Base-by-base conservation (phyloP, 2,113 vertebrate species). In the Anthoscopus minutus region DNA sequence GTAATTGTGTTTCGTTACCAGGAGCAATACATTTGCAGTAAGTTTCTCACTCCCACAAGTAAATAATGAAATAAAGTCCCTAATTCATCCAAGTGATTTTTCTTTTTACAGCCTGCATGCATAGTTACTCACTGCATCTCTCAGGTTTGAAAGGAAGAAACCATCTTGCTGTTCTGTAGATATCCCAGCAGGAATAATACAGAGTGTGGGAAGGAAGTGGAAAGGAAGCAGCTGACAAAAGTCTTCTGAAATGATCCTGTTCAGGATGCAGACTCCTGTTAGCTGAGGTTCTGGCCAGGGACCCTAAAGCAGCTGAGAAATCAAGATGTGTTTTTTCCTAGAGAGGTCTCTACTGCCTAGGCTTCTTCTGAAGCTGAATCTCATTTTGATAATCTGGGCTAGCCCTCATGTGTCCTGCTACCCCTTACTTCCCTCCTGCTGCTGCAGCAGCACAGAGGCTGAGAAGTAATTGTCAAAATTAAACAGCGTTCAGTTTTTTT, bases 21-120 rank as follows among this genome's bases (percentile, higher is more conserved):
- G 50, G 66, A 81, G 56, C 70, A 65, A 47, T 58, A 38, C 44
- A 65, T 51, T 30, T 37, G 53, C 53, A 31, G 17, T 18, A 91
- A 82, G 58, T 81, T 95, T 81, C 77, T 92, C 73, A 57, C 60
- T 91, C 71, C 64, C 35, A 58, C 71, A 65, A 96, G 92, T 86
- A 97, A 96, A 93, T 81, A 92, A 74, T 84, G 61, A 94, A 90
- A 72, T 88, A 35, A 88, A 86, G 72, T 48, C 72, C 57, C 21
- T 69, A 71, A 72, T 94, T 94, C 51, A 93, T 84, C 94, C 73
- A 60, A 81, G 69, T 69, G 86, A 78, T 70, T 88, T 86, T 74
- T 71, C 72, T 76, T 67, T 54, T 70, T 72, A 31, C 62, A 88
- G 70, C 19, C 45, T 91, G 45, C 45, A 10, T 50, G 51, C 56